Conservation (phyloP, 2,888 invertebrate species). For the Drosophila meridiana region DNA sequence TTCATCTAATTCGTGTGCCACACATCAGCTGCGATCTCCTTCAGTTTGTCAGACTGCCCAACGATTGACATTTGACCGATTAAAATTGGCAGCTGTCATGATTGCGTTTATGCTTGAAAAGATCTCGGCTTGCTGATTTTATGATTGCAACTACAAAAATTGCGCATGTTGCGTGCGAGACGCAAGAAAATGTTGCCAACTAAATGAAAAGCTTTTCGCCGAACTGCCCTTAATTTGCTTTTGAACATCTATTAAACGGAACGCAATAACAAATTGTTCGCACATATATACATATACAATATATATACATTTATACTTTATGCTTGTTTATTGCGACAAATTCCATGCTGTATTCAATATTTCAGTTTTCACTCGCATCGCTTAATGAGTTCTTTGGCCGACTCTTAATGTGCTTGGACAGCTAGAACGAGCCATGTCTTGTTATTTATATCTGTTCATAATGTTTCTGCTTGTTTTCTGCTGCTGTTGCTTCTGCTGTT, state of each 20-base stretch:
- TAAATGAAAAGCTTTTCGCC: conserved; percentile 30
- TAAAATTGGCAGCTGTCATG: conserved; percentile 78
- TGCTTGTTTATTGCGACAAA: conserved; percentile 54
- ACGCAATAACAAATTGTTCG: conserved; percentile 24
- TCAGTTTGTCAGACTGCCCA: conserved; percentile 19
- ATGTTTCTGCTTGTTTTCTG: conserved; percentile 13
- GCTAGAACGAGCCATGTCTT: conserved; percentile 44
- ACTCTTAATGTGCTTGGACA: conserved; percentile 52
- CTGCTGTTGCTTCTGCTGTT: not conserved
- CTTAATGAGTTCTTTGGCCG: conserved; percentile 43
- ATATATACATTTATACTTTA: not conserved
- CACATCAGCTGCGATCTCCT: conserved; percentile 52
- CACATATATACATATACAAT: conserved; percentile 2
- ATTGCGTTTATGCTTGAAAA: conserved; percentile 61
- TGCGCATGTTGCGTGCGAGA: conserved; percentile 28
- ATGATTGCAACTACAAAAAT: conserved; percentile 41
- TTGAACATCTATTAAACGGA: conserved; percentile 43
- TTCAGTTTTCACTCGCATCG: conserved; percentile 47
- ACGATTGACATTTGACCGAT: conserved; percentile 70
- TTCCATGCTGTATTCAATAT: conserved; percentile 57
- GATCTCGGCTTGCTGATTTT: conserved; percentile 51
- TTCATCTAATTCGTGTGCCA: conserved; percentile 64
- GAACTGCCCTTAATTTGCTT: conserved; percentile 46
- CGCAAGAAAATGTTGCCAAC: conserved; percentile 7
- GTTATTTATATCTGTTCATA: conserved; percentile 43